Conservation (phyloP, 2,888 invertebrate genomes). For the Osmoderma eremita region DNA sequence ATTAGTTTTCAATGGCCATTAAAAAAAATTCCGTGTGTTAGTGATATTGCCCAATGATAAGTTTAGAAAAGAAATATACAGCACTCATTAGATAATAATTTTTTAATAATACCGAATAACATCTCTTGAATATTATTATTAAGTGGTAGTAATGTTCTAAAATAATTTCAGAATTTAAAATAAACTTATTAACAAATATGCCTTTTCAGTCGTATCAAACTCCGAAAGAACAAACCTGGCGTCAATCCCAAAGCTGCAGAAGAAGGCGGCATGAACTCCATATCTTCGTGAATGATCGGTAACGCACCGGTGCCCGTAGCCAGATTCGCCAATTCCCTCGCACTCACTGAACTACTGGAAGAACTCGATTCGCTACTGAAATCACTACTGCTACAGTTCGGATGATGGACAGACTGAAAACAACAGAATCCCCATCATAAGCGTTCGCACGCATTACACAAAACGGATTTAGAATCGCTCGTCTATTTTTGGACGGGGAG, state of each 20-base stretch:
- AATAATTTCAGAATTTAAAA: too few relatives aligned
- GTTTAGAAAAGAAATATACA: too few relatives aligned
- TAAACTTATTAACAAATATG: too few relatives aligned
- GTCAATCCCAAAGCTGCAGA: constrained; percentile 55
- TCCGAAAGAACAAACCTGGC: constrained; percentile 54
- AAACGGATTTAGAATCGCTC: constrained; percentile 8
- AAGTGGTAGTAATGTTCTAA: too few relatives aligned
- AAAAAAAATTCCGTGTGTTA: too few relatives aligned
- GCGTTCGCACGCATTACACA: neutral
- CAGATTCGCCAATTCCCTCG: constrained; percentile 58
- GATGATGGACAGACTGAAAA: constrained; percentile 58
- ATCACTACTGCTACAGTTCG: constrained; percentile 54
- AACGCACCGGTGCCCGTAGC: constrained; percentile 65
- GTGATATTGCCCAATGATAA: too few relatives aligned
- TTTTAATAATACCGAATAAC: too few relatives aligned
- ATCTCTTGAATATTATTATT: too few relatives aligned
- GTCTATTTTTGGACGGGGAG: constrained; percentile 22
- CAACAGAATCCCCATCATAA: constrained; percentile 19
- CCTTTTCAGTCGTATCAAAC: too few relatives aligned
- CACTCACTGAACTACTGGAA: constrained; percentile 59
- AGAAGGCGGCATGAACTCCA: constrained; percentile 70
- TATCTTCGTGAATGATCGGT: constrained; percentile 89
- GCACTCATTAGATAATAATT: too few relatives aligned
- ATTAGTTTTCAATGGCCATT: too few relatives aligned
- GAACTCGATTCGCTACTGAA: constrained; percentile 59